Conservation (phyloP, 92 coral and sea anemone species). For the Palythoa grandiflora region DNA sequence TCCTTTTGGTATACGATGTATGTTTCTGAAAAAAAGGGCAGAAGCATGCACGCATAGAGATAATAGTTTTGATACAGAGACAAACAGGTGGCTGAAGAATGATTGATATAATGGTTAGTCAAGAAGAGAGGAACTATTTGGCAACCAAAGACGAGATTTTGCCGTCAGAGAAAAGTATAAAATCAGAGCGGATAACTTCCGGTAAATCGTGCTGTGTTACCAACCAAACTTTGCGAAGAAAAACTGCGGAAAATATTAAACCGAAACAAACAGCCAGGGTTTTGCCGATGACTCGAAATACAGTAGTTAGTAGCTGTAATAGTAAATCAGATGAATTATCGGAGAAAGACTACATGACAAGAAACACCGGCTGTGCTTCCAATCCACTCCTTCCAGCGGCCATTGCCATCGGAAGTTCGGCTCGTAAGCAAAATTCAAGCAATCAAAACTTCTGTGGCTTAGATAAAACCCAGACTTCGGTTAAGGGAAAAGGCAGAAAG, state of each 20-base stretch:
- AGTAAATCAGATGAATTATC: constrained; percentile 12
- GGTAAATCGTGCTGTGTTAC: neutral
- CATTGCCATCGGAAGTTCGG: neutral
- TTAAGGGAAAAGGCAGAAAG: constrained; percentile 5
- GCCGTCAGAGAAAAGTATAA: neutral
- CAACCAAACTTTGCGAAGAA: constrained; percentile 4
- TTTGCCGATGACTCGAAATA: constrained; percentile 81
- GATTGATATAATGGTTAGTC: constrained; percentile 38
- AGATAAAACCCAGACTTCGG: neutral
- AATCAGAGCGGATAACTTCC: constrained; percentile 4
- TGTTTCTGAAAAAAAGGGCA: neutral
- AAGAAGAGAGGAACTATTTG: constrained; percentile 1
- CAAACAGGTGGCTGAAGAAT: neutral
- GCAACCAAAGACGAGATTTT: neutral
- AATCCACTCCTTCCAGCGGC: constrained; percentile 5
- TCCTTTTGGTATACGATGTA: neutral
- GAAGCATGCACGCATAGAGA: neutral
- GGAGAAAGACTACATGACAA: neutral
- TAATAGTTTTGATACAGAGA: neutral
- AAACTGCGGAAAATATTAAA: constrained; percentile 53
- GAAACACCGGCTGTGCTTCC: neutral
- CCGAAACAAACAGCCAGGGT: constrained; percentile 85
- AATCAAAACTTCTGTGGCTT: neutral
- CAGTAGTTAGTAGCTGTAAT: constrained; percentile 6
- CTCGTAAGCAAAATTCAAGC: neutral